Conservation (phyloP, 92 coral and sea anemone genomes). For the Porites divaricata region DNA sequence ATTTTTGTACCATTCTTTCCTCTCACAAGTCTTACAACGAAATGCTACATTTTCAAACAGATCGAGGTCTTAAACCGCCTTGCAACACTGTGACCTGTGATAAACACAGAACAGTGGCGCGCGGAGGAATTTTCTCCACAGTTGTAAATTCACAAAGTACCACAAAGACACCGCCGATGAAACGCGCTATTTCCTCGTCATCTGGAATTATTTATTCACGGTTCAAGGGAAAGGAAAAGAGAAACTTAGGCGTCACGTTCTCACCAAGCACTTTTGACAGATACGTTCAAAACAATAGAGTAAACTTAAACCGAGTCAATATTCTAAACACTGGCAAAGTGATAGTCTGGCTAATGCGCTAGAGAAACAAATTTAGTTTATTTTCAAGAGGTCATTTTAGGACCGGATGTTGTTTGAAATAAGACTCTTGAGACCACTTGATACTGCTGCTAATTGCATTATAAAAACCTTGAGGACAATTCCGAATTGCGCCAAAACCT, state of each 20-base stretch:
- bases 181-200: slow-evolving; percentile 28
- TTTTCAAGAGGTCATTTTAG: slow-evolving; percentile 52
- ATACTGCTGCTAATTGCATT: slow-evolving; percentile 80
- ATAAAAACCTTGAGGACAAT: slow-evolving; percentile 81
- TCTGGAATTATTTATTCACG: slow-evolving; percentile 45
- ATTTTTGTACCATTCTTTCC: not conserved
- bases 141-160: slow-evolving; percentile 21
- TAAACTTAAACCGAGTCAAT: not conserved
- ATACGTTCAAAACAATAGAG: not conserved
- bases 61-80: slow-evolving; percentile 21
- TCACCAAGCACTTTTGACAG: not conserved
- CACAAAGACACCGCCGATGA: slow-evolving; percentile 43
- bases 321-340: not conserved
- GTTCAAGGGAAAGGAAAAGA: not conserved
- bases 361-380: slow-evolving; percentile 29
- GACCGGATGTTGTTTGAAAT: slow-evolving; percentile 78
- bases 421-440: slow-evolving; percentile 67
- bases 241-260: slow-evolving; percentile 15
- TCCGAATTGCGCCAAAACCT: slow-evolving; percentile 29
- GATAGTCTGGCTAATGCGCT: not conserved
- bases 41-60: slow-evolving; percentile 24
- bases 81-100: slow-evolving; percentile 57
- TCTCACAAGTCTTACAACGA: slow-evolving; percentile 14
- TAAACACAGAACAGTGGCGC: slow-evolving; percentile 33
- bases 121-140: slow-evolving; percentile 2